Conservation (phyloP, 2,888 invertebrate species). For the Xestoiulus laeticollis region DNA sequence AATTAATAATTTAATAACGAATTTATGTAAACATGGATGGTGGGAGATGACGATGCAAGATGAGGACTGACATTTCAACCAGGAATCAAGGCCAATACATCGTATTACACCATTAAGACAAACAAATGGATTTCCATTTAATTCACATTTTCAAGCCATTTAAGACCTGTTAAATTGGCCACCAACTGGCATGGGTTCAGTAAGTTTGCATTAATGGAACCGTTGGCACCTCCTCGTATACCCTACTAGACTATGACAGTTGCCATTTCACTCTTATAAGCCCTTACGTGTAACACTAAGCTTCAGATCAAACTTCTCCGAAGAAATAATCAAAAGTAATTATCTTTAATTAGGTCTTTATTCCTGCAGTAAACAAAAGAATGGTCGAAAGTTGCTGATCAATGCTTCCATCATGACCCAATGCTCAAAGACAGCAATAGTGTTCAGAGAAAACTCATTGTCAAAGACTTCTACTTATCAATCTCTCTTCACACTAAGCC, state of each 20-base stretch:
- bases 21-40: too few species aligned
- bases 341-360: neutral
- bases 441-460: constrained; percentile 1
- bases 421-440: neutral
- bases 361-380: neutral
- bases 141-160: neutral
- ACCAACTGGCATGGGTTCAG: neutral
- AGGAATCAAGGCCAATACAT: too few species aligned
- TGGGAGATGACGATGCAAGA: too few species aligned
- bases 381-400: neutral
- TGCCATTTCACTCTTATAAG: neutral
- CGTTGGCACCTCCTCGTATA: too few species aligned
- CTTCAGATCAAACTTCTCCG: neutral
- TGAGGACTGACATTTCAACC: too few species aligned
- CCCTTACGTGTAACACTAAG: neutral
- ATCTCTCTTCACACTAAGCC: constrained; percentile 13
- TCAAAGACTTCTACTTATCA: neutral
- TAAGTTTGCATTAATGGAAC: too few species aligned
- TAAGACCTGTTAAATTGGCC: neutral
- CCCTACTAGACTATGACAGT: neutral
- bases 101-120: neutral
- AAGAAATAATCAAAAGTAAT: neutral
- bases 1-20: too few species aligned
- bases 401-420: neutral
- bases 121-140: neutral